Conservation (phyloP, 2,113 vertebrate genomes). For the Connochaetes taurinus region DNA sequence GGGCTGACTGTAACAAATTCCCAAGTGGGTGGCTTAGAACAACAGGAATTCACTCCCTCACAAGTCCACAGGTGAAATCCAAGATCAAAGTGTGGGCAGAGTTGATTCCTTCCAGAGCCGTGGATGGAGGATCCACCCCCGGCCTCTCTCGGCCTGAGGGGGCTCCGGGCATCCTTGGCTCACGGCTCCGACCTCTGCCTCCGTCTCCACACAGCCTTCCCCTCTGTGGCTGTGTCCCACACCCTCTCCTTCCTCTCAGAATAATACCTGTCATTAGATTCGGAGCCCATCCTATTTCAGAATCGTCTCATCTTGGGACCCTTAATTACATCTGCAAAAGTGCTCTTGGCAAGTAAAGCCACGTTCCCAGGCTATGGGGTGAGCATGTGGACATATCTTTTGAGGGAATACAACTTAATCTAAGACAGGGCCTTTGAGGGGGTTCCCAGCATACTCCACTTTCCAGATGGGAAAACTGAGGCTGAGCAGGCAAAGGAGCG, state of each 20-base stretch:
- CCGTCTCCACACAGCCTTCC: not conserved
- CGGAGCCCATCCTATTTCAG: not conserved
- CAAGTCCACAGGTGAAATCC: not conserved
- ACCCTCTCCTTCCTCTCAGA: not conserved
- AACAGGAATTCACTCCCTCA: not conserved
- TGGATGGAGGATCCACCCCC: not conserved
- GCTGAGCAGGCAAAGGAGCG: not conserved
- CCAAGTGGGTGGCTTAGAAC: not conserved
- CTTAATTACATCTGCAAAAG: not conserved
- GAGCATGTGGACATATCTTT: not conserved
- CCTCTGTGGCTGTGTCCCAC: not conserved
- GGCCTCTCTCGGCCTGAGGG: not conserved
- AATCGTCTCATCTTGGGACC: not conserved
- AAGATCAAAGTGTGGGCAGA: not conserved
- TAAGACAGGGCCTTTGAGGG: not conserved
- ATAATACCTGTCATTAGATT: not conserved
- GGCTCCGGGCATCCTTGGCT: not conserved
- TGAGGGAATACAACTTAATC: not conserved
- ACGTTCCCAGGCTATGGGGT: not conserved
- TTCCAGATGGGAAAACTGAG: not conserved
- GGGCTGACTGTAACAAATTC: not conserved
- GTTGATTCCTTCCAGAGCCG: not conserved
- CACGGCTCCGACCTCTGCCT: not conserved
- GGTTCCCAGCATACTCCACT: not conserved
- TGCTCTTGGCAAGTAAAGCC: not conserved